Conservation (phyloP, 2,113 vertebrate species). For the Psammodynastes pulverulentus region DNA sequence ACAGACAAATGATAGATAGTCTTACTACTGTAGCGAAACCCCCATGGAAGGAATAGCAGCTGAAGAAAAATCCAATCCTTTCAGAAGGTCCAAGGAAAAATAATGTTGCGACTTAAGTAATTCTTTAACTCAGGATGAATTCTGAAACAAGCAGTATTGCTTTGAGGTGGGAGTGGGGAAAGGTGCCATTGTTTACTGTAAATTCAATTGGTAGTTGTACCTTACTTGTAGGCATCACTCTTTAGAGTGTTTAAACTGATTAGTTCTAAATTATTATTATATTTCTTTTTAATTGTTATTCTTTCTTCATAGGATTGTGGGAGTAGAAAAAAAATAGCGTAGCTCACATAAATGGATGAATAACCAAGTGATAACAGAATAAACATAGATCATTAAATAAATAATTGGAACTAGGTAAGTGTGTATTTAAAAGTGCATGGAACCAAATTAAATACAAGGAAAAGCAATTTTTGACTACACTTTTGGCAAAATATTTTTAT, state of each 20-base stretch:
- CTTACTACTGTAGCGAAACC: conserved; percentile 1
- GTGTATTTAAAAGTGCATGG: background rate
- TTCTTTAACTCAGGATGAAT: conserved; percentile 21
- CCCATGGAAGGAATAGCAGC: background rate
- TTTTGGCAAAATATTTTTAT: background rate
- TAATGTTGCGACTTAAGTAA: background rate
- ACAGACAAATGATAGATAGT: conserved; percentile 36
- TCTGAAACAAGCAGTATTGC: conserved; percentile 37
- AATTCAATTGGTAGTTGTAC: conserved; percentile 6
- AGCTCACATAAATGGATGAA: background rate
- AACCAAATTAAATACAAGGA: background rate
- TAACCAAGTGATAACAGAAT: background rate
- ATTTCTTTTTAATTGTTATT: background rate
- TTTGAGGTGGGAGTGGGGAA: conserved; percentile 17
- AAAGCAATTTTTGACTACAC: background rate
- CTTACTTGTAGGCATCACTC: background rate
- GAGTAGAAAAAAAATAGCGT: background rate
- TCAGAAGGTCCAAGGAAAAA: conserved; percentile 11
- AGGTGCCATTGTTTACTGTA: background rate
- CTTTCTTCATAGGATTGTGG: background rate
- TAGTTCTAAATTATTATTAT: background rate
- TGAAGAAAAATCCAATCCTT: conserved; percentile 19
- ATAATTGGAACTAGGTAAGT: background rate
- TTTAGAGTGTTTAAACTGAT: background rate
- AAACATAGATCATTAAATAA: background rate